Evolutionary conservation across 2,797 vertebrate genomes (phyloP).

Genomic region (Liparis tanakae): DNA sequence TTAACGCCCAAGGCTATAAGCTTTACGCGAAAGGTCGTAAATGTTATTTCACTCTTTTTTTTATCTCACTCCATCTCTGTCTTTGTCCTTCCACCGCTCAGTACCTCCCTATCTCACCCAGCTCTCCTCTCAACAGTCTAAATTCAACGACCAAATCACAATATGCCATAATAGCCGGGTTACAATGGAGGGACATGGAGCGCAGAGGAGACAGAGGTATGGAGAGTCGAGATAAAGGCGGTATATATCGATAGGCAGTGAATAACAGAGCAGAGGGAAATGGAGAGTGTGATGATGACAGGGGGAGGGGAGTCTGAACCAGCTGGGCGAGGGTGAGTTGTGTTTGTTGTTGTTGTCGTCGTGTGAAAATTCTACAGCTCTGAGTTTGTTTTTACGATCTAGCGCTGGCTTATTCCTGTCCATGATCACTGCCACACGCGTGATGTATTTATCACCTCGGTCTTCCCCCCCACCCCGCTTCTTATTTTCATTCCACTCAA

Average conservation of each 20-base stretch:
- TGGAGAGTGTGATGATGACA: conserved; percentile 17
- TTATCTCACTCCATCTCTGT: conserved; percentile 32
- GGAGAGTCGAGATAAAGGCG: conserved; percentile 18
- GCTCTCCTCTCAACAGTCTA: conserved; percentile 54
- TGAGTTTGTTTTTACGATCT: conserved; percentile 39
- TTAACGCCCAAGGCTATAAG: conserved; percentile 45
- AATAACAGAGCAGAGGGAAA: conserved; percentile 30
- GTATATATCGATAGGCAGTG: conserved; percentile 44
- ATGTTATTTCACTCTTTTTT: background rate
- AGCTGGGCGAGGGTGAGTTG: conserved; percentile 6
- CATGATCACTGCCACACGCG: conserved; percentile 26
- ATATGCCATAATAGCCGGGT: conserved; percentile 42
- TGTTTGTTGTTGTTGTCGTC: conserved; percentile 31
- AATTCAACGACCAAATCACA: conserved; percentile 51
- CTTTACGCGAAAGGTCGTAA: conserved; percentile 40
- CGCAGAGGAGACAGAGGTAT: background rate
- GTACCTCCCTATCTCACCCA: conserved; percentile 32
- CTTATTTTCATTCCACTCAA: conserved; percentile 36
- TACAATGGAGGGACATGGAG: conserved; percentile 29
- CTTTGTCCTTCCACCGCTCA: conserved; percentile 31
- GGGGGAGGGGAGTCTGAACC: background rate
- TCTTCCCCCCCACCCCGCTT: background rate
- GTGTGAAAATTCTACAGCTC: conserved; percentile 27
- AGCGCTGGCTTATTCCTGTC: conserved; percentile 27
- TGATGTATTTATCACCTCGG: conserved; percentile 55